Conservation (phyloP, 2,888 invertebrate genomes). For the Celastrina argiolus region DNA sequence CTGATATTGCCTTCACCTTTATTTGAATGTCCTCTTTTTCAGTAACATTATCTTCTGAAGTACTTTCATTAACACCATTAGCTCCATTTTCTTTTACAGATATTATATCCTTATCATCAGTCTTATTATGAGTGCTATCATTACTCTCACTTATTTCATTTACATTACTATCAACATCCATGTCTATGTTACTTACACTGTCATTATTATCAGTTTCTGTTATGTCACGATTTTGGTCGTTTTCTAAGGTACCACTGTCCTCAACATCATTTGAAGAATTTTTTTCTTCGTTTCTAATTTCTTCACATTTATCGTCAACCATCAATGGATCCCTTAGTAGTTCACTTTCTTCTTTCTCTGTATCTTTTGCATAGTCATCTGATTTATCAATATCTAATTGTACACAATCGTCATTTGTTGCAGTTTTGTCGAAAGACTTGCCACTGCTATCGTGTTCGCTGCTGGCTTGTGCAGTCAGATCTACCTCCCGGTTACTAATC, state of each 20-base stretch:
- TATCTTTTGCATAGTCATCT: not conserved
- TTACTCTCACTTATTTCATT: slow-evolving; percentile 9
- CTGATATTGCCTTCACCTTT: slow-evolving; percentile 22
- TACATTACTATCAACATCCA: not conserved
- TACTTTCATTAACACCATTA: not conserved
- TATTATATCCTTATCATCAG: not conserved
- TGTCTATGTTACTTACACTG: not conserved
- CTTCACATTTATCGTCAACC: slow-evolving; percentile 3
- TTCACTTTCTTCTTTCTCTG: slow-evolving; percentile 15
- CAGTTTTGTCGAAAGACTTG: slow-evolving; percentile 38
- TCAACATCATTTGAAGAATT: not conserved
- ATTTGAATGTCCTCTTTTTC: slow-evolving; percentile 26
- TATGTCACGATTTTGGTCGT: not conserved
- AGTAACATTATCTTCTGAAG: slow-evolving; percentile 18
- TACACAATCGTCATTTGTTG: not conserved
- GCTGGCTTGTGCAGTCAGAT: slow-evolving; percentile 56
- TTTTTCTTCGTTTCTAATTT: slow-evolving; percentile 2
- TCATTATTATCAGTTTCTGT: not conserved
- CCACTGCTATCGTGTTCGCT: slow-evolving; percentile 73
- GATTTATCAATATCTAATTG: slow-evolving; percentile 21
- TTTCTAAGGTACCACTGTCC: not conserved
- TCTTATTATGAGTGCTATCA: slow-evolving; percentile 16
- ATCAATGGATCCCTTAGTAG: not conserved
- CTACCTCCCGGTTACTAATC: slow-evolving; percentile 54
- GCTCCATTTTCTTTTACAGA: slow-evolving; percentile 12